A percentile compares a stretch with the other conserved stretches of the same genome.
Evolutionary conservation across 2,888 invertebrate species (phyloP).

Genomic region (Rhaphigaster nebulosa): DNA sequence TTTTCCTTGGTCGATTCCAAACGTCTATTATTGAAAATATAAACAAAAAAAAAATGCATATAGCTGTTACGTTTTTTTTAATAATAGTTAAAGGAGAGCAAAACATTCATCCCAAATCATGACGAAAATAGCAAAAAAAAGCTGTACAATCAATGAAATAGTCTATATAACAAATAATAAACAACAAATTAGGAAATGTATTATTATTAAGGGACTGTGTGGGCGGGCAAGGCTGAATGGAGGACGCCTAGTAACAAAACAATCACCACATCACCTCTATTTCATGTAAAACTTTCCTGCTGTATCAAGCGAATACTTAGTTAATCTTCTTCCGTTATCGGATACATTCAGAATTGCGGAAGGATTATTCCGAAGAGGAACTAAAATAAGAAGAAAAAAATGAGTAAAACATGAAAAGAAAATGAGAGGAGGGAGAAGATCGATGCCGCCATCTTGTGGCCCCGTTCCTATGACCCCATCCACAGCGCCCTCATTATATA

Average conservation of each 20-base stretch:
- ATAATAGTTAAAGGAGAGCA: no score
- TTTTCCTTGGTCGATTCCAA: no score
- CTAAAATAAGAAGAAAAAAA: not conserved
- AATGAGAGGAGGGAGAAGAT: conserved; percentile 11
- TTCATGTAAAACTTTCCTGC: not conserved
- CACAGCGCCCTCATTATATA: conserved; percentile 53
- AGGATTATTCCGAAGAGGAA: not conserved
- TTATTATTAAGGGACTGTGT: not conserved
- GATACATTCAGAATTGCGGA: not conserved
- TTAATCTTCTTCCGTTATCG: not conserved
- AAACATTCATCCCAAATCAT: no score
- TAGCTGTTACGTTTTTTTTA: no score
- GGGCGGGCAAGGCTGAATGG: not conserved
- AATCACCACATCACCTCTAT: not conserved
- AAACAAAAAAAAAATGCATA: no score
- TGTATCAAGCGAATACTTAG: not conserved
- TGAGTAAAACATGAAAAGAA: not conserved
- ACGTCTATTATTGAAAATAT: no score
- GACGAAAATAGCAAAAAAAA: no score
- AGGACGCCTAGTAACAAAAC: conserved; percentile 8
- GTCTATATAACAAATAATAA: no score
- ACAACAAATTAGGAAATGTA: no score
- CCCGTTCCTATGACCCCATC: not conserved
- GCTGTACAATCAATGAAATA: no score
- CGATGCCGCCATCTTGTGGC: conserved; percentile 55